A percentile compares a stretch with the other conserved stretches of the same genome.
Conservation (phyloP, 53 echinoderm and acorn worm species). For the Crossaster papposus region DNA sequence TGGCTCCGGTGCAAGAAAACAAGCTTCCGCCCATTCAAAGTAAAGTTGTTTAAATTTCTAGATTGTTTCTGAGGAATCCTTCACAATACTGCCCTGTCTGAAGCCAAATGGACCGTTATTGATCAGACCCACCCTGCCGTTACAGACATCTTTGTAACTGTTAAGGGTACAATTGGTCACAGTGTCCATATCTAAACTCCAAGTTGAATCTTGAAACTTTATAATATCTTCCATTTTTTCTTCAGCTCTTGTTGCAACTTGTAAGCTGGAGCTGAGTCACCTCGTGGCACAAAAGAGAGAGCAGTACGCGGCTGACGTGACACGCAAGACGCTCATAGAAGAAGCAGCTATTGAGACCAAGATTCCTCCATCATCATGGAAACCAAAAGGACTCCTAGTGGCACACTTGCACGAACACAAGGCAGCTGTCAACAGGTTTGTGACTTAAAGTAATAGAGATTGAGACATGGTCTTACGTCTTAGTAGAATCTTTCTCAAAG, state of each 20-base stretch:
- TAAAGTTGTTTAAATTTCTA: constrained; percentile 51
- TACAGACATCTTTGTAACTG: too few species aligned
- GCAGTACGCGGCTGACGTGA: constrained; percentile 79
- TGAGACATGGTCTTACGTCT: too few species aligned
- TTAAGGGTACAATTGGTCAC: too few species aligned
- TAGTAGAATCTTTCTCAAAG: too few species aligned
- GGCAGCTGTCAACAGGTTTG: constrained; percentile 90
- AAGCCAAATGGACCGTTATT: too few species aligned
- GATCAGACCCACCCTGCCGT: too few species aligned
- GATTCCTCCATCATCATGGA: constrained; percentile 82
- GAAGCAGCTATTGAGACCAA: constrained; percentile 82
- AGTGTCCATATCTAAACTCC: too few species aligned
- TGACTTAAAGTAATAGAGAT: not conserved
- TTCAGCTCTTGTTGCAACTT: constrained; percentile 82
- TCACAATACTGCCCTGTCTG: too few species aligned
- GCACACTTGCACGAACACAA: constrained; percentile 99
- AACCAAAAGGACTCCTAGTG: constrained; percentile 90
- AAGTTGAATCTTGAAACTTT: not conserved
- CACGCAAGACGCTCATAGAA: constrained; percentile 78
- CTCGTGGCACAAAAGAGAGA: constrained; percentile 89
- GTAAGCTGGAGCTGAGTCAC: constrained; percentile 80
- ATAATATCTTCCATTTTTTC: not conserved
- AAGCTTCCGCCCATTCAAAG: constrained; percentile 74
- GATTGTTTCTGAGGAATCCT: not conserved
- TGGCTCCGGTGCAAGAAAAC: constrained; percentile 51